Percentiles rank a stretch among this genome's conserved stretches.
These are phyloP conservation scores for Pachycephala philippinensis DNA, from an alignment of 2,113 vertebrate genomes.

Conservation along the genomic window DNA sequence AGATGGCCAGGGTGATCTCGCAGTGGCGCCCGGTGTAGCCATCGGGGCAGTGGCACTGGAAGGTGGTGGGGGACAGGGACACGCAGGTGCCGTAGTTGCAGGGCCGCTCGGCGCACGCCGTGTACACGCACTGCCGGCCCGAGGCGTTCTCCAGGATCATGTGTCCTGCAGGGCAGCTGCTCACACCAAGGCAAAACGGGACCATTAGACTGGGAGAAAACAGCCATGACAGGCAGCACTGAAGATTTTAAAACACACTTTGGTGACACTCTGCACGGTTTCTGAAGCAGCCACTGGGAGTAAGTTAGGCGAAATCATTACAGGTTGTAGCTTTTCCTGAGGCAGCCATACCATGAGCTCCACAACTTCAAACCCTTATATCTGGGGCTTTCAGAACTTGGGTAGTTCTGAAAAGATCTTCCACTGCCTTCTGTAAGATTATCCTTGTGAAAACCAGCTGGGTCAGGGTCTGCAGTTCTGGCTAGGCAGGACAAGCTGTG, in stretches of 20 bases:
- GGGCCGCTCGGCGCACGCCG: constrained; percentile 77
- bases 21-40: constrained; percentile 82
- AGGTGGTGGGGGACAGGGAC: constrained; percentile 77
- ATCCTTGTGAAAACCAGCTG: background rate
- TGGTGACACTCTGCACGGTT: background rate
- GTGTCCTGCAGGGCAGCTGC: constrained; percentile 84
- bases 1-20: constrained; percentile 79
- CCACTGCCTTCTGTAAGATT: background rate
- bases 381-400: background rate
- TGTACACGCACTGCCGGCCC: constrained; percentile 78
- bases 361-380: background rate
- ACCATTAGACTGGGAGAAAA: background rate
- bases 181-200: background rate
- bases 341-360: background rate
- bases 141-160: constrained; percentile 79
- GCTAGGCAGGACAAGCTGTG: background rate
- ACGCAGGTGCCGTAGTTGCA: constrained; percentile 83
- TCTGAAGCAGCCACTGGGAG: background rate
- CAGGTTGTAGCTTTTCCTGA: background rate
- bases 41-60: constrained; percentile 80
- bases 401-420: no score
- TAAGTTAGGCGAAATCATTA: background rate
- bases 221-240: background rate
- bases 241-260: background rate
- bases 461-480: background rate